These are phyloP conservation scores for Epinephelus coioides DNA, from an alignment of 2,797 vertebrate species.

Conservation along the genomic window DNA sequence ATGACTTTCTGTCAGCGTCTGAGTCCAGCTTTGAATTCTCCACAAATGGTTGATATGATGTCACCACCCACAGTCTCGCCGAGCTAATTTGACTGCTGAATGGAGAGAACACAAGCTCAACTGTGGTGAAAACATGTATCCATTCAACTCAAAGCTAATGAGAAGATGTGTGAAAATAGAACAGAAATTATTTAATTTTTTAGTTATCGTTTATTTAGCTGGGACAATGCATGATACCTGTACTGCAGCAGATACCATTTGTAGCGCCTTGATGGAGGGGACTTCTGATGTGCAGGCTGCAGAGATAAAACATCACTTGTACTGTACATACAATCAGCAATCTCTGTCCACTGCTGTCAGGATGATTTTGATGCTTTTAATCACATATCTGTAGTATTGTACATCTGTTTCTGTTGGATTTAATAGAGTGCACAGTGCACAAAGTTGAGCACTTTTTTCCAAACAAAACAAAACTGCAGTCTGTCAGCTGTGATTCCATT, in stretches of 20 bases:
- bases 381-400: slow-evolving; percentile 16
- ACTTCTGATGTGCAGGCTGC: too few species aligned
- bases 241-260: too few species aligned
- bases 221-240: too few species aligned
- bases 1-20: slow-evolving; percentile 60
- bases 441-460: too few species aligned
- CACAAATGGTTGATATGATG: slow-evolving; percentile 60
- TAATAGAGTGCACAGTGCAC: too few species aligned
- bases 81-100: slow-evolving; percentile 71
- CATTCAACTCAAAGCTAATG: slow-evolving; percentile 62
- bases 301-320: too few species aligned
- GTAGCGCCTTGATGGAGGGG: too few species aligned
- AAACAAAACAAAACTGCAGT: neutral
- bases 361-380: slow-evolving; percentile 25
- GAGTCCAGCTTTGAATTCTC: slow-evolving; percentile 67
- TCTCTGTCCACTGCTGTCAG: slow-evolving; percentile 9
- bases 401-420: slow-evolving; percentile 13
- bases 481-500: neutral
- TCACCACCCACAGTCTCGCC: slow-evolving; percentile 55
- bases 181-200: slow-evolving; percentile 32
- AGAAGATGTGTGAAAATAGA: slow-evolving; percentile 60
- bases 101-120: slow-evolving; percentile 36
- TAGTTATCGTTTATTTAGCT: too few species aligned
- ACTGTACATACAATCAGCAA: slow-evolving; percentile 21
- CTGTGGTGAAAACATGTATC: slow-evolving; percentile 54